Evolutionary conservation across 2,113 vertebrate species (phyloP), one percentile per base, ranked within the genome.

Genomic region (Sterna hirundo): DNA sequence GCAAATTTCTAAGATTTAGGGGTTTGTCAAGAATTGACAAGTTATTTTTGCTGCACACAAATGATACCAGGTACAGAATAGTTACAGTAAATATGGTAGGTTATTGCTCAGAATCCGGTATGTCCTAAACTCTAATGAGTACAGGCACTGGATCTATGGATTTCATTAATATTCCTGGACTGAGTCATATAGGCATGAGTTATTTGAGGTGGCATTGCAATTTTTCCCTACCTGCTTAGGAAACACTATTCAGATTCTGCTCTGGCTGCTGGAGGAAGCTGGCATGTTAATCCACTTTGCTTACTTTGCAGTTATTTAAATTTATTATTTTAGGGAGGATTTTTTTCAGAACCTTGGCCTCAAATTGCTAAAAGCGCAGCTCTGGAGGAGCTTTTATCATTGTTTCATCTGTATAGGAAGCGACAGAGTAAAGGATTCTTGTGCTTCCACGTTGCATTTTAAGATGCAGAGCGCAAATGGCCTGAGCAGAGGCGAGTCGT

Each of bases 91-190:
- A 77, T 69, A 62, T 83, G 47, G 27, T 83, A 82, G 46, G 23
- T 87, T 95, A 51, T 86, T 79, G 17, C 84, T 83, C 34, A 87
- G 74, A 89, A 93, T 91, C 51, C 29, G 13, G 11, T 62, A 21
- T 87, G 49, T 89, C 74, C 65, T 94, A 65, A 93, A 58, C 27
- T 57, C 32, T 78, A 76, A 72, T 79, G 69, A 85, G 16, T 69
- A 57, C 44, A 52, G 55, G 34, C 54, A 80, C 54, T 66, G 49
- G 38, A 75, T 90, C 25, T 75, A 64, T 93, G 84, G 66, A 77
- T 94, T 94, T 93, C 88, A 88, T 94, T 94, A 89, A 76, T 93
- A 93, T 93, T 95, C 81, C 88, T 85, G 58, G 91, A 83, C 44
- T 86, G 85, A 92, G 83, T 94, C 69, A 80, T 66, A 72, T 2